Base-by-base conservation (phyloP, 2,797 vertebrate species). In the Protosalanx chinensis region DNA sequence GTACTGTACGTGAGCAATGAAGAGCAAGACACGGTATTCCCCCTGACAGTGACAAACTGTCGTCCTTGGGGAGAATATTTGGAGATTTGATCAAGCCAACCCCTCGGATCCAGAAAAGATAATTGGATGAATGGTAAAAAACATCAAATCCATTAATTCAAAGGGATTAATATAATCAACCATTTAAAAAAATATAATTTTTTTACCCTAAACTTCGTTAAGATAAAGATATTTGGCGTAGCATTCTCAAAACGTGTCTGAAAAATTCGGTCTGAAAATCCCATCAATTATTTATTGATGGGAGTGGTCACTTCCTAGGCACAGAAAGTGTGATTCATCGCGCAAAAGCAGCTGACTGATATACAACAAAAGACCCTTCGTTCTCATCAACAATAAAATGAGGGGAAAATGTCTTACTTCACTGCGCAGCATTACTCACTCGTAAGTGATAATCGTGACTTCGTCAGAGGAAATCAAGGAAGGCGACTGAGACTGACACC, bases 21-120 rank as follows among this genome's bases (percentile, higher is more conserved):
- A 10, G 7, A 46, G 41, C 10, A 46, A 13, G 2, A 46, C 8
- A 46, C 41, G 3, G 7, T 46, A 46, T 46, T 46, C 12, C 3
- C 41, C 8, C 41, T 46, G 41, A 12, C 2, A 46, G 41, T 8
- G 41, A 46, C 10, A 80, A 86, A 74, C 72, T 76, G 15, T 33
- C 74, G 84, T 75, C 87, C 88, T 88, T 82, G 84, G 79, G 83
- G 79, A 78, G 77, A 81, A 90, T 74, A 85, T 82, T 77, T 16
- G 37, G 68, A 68, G 69, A 59, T 57, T 69, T 72, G 76, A 84
- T 89, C 88, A 84, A 88, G 84, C 76, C 79, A 85, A 86, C 78
- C 53, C 72, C 71, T 66, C 78, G 77, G 82, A 82, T 60, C 77
- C 64, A 41, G 77, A 85, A 84, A 68, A 73, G 75, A 74, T 77